Base-by-base conservation (phyloP, 2,797 vertebrate genomes). In the Diceros bicornis region DNA sequence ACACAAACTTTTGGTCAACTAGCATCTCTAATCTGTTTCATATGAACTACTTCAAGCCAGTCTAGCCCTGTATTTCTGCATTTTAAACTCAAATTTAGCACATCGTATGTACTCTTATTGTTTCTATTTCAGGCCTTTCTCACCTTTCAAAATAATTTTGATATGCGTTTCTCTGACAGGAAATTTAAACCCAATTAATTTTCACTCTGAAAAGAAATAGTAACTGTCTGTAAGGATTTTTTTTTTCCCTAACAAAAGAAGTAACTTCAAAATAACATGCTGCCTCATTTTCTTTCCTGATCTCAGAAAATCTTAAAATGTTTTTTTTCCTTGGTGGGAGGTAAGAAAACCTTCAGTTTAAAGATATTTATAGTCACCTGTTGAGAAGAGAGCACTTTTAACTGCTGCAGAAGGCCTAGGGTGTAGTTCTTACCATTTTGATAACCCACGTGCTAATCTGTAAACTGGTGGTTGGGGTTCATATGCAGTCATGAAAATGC, bases 11-110 rank as follows among this genome's bases (percentile, higher is more conserved):
- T 55, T 50, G 71, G 5, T 91, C 62, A 74, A 0, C 32, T 57
- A 68, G n/a, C 47, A 71, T 79, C 88, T 32, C 18, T 78, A 11
- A 50, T 68, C 62, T 89, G 21, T 77, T 78, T 74, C 55, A 44
- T 59, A 16, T 62, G 37, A 78, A 78, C 41, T 61, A 10, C 41
- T 93, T 82, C 29, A 55, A 59, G 62, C 37, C 41, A 66, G 47
- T 50, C 27, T 84, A 93, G 18, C 23, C 32, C 20, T 75, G 2
- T 50, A 72, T 50, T 95, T 81, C 55, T 78, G 16, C 44, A 89
- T 92, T 89, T 95, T 74, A 96, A 75, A 83, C 37, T 91, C 34
- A 95, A 61, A 92, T 89, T 91, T 64, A 93, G 44, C 14, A 64
- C 23, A 16, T 59, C 71, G 7, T 79, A 7, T 44, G 0, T 79